These are phyloP conservation scores for Actenoides lindsayi DNA, from an alignment of 2,113 vertebrate genomes.

Conservation along the genomic window DNA sequence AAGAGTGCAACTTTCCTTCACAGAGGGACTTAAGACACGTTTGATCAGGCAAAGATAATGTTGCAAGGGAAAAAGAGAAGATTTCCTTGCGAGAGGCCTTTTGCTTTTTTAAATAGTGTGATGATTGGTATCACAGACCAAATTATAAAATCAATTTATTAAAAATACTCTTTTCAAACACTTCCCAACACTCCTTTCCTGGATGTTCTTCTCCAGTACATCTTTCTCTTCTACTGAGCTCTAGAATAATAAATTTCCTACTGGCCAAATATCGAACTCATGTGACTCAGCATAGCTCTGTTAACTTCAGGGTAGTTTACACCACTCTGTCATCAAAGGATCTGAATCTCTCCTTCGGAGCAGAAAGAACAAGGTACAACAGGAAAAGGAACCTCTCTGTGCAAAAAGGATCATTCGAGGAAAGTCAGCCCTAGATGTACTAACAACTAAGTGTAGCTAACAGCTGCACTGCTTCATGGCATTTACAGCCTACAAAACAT, in stretches of 20 bases:
- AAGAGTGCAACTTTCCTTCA: conserved; percentile 18
- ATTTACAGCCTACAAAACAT: neutral
- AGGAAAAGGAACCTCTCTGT: neutral
- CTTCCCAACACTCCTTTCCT: neutral
- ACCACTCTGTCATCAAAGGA: neutral
- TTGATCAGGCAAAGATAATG: conserved; percentile 30
- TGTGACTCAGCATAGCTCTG: neutral
- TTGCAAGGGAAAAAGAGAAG: neutral
- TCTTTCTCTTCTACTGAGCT: neutral
- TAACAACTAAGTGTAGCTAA: neutral
- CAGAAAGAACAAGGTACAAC: neutral
- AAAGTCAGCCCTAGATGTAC: neutral
- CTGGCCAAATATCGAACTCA: neutral
- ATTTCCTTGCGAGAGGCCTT: neutral
- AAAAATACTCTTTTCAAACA: neutral
- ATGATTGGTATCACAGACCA: neutral
- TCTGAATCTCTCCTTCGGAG: neutral
- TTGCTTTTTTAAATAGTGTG: neutral
- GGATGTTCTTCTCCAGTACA: neutral
- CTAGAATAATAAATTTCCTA: neutral
- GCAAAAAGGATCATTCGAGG: neutral
- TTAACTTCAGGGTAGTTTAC: neutral
- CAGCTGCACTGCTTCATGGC: neutral
- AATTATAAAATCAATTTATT: conserved; percentile 24
- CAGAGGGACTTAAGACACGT: neutral